Conservation (phyloP, 2,797 vertebrate genomes). For the Rhincodon typus region DNA sequence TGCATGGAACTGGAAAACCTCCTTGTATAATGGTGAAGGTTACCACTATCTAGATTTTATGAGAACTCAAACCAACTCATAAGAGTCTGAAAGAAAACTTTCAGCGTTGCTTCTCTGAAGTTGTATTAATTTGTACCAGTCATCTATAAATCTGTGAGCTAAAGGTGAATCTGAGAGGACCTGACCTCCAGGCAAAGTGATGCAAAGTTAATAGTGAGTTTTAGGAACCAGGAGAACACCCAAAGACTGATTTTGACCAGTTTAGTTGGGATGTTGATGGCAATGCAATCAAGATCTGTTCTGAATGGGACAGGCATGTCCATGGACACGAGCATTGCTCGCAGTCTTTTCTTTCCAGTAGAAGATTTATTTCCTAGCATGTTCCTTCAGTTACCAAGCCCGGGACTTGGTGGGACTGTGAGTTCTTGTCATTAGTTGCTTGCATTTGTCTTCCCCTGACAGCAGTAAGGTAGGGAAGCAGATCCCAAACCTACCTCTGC, state of each 20-base stretch:
- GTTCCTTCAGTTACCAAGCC: no score
- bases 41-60: not conserved
- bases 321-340: no score
- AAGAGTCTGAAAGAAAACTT: not conserved
- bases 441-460: no score
- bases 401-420: no score
- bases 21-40: not conserved
- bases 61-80: not conserved
- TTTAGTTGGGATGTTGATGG: not conserved
- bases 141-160: not conserved
- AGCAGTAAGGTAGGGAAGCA: no score
- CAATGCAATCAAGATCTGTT: no score
- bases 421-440: not conserved
- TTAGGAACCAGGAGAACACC: not conserved
- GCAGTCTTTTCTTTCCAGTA: no score
- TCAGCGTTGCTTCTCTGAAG: not conserved
- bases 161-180: not conserved
- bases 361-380: no score
- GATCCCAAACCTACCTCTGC: no score
- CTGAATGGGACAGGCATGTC: no score
- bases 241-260: not conserved
- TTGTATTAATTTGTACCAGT: not conserved
- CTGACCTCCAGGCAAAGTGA: not conserved
- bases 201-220: not conserved
- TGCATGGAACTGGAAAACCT: not conserved